These are phyloP conservation scores for Apantesis nais DNA, from an alignment of 2,888 invertebrate genomes.

Conservation along the genomic window DNA sequence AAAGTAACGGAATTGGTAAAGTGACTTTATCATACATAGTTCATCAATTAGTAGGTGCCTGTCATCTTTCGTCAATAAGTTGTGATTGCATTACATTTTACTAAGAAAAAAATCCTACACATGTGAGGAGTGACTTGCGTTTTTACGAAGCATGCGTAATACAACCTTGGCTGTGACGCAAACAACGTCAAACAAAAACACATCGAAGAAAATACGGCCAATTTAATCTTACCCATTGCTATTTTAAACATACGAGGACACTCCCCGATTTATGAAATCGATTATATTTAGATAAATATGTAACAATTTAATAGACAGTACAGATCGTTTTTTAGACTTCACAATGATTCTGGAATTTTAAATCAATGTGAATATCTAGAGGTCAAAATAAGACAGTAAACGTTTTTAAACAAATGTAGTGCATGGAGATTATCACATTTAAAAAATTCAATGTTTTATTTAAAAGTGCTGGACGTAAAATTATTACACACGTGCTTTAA, in stretches of 20 bases:
- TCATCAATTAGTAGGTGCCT: not conserved
- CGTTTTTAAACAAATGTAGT: too few relatives aligned
- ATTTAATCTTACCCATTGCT: not conserved
- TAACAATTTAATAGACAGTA: not conserved
- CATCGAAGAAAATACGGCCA: not conserved
- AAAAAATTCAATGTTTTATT: too few relatives aligned
- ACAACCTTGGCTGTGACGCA: not conserved
- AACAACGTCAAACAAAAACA: not conserved
- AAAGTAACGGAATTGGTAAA: not conserved
- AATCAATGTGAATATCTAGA: too few relatives aligned
- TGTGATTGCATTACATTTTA: slow-evolving; percentile 8
- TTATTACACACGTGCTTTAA: too few relatives aligned
- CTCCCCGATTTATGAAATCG: not conserved
- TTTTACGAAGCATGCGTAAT: not conserved
- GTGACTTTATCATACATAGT: not conserved
- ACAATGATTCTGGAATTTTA: too few relatives aligned
- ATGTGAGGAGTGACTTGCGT: slow-evolving; percentile 2
- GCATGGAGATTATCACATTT: too few relatives aligned
- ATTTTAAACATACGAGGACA: not conserved
- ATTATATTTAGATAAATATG: not conserved
- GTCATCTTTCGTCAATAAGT: slow-evolving; percentile 5
- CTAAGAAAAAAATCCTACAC: not conserved
- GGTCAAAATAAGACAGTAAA: too few relatives aligned
- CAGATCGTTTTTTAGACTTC: too few relatives aligned
- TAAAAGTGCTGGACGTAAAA: too few relatives aligned